phyloP scores from a whole-genome alignment of 1,140 invertebrate genomes.

The Watersipora subatra region DNA sequence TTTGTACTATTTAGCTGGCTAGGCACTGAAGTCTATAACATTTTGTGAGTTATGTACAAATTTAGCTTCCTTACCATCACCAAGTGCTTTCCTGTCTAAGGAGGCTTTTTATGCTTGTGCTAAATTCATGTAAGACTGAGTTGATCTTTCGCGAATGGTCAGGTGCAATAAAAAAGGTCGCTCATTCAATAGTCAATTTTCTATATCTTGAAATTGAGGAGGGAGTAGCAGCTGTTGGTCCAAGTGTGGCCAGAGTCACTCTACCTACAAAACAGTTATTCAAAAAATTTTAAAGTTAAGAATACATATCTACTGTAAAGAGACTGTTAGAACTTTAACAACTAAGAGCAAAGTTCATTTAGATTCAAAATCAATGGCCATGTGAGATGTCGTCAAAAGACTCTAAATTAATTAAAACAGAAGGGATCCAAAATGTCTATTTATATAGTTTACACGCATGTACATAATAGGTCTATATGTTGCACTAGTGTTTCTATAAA shows the following conservation, averaged over 20 bases:
- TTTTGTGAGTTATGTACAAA: no score
- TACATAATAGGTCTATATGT: no score
- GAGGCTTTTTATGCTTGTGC: not conserved
- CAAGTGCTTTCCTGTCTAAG: no score
- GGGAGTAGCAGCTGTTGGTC: slow-evolving; percentile 12
- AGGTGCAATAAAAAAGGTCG: slow-evolving; percentile 6
- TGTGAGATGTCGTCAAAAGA: no score
- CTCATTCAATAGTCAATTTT: slow-evolving; percentile 7
- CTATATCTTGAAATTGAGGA: slow-evolving; percentile 4
- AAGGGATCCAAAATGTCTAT: no score
- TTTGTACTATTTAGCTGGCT: no score
- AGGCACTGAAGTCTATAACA: no score
- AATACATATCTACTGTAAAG: slow-evolving; percentile 9
- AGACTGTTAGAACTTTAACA: slow-evolving; percentile 7
- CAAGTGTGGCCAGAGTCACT: slow-evolving; percentile 3
- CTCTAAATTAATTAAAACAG: no score
- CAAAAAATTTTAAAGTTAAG: slow-evolving; percentile 13
- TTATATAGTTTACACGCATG: no score
- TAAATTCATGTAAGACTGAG: slow-evolving; percentile 1
- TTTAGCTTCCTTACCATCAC: no score
- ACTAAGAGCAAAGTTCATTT: slow-evolving; percentile 15
- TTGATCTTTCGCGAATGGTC: slow-evolving; percentile 6
- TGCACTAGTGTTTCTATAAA: no score
- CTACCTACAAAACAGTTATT: slow-evolving; percentile 13
- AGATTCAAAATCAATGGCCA: no score